Evolutionary conservation across 1,140 invertebrate genomes (phyloP).

Genomic region (Caerostris extrusa): DNA sequence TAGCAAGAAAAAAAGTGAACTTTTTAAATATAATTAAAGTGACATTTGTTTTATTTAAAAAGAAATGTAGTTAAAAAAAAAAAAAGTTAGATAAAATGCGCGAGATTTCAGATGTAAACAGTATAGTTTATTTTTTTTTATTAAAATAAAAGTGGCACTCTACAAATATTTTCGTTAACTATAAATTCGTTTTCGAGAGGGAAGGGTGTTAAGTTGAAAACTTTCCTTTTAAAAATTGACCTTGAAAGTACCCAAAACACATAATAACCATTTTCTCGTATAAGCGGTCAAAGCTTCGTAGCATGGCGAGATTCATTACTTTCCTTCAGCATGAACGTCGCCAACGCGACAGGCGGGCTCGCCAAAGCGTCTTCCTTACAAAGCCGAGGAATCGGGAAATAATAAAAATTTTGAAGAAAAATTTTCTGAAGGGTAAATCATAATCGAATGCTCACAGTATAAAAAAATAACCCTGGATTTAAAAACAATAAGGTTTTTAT

Average conservation of each 20-base stretch:
- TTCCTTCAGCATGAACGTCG: conserved; percentile 59
- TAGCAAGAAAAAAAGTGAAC: too few species aligned
- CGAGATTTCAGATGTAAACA: too few species aligned
- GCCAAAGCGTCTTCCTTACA: conserved; percentile 25
- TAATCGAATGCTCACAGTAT: too few species aligned
- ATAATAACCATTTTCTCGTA: background rate
- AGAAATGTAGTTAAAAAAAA: too few species aligned
- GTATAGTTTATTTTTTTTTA: background rate
- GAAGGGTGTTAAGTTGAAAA: background rate
- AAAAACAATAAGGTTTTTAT: too few species aligned
- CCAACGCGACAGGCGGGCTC: conserved; percentile 57
- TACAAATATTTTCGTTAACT: conserved; percentile 41
- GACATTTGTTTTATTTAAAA: too few species aligned
- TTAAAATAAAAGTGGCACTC: conserved; percentile 21
- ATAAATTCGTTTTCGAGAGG: background rate
- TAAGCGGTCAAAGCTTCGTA: conserved; percentile 60
- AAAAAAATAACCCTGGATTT: too few species aligned
- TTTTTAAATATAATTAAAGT: too few species aligned
- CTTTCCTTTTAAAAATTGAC: conserved; percentile 61
- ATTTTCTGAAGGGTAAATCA: background rate
- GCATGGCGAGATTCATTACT: conserved; percentile 51
- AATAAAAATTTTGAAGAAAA: background rate
- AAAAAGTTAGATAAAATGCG: too few species aligned
- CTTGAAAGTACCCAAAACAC: conserved; percentile 11
- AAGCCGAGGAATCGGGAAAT: background rate